These are phyloP conservation scores for Aix galericulata DNA, from an alignment of 2,113 vertebrate genomes.

Conservation along the genomic window DNA sequence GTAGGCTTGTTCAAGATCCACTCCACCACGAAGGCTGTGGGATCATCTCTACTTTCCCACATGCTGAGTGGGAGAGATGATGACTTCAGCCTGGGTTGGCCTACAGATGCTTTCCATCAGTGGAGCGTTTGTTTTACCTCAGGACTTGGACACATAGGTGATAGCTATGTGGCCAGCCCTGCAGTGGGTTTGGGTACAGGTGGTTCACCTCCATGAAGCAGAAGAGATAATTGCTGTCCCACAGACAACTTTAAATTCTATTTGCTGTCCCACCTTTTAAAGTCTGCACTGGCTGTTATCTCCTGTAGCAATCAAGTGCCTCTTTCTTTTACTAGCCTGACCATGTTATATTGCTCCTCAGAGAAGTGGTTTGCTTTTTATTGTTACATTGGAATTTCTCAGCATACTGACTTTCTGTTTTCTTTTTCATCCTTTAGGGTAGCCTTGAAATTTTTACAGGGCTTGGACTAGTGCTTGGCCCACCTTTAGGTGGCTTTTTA, in stretches of 20 bases:
- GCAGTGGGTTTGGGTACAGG: background rate
- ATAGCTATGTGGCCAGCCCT: background rate
- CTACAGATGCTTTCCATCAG: background rate
- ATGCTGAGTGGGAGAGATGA: background rate
- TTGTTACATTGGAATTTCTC: background rate
- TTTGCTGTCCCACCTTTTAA: background rate
- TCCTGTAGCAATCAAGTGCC: background rate
- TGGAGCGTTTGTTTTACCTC: background rate
- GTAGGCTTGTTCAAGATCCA: background rate
- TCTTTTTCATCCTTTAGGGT: constrained; percentile 77
- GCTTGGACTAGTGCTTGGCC: constrained; percentile 89
- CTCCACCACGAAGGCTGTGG: background rate
- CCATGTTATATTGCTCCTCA: background rate
- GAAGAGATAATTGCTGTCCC: background rate
- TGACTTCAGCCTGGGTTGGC: background rate
- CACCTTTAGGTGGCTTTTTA: constrained; percentile 91
- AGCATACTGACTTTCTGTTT: background rate
- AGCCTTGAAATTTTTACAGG: constrained; percentile 92
- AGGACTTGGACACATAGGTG: background rate
- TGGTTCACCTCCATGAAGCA: background rate
- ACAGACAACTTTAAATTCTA: background rate
- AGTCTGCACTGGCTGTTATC: background rate
- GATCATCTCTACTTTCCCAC: background rate
- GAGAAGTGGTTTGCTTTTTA: background rate
- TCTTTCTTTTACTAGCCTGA: background rate